These are phyloP conservation scores for Palythoa heliodiscus DNA, from an alignment of 92 coral and sea anemone genomes.

Conservation along the genomic window DNA sequence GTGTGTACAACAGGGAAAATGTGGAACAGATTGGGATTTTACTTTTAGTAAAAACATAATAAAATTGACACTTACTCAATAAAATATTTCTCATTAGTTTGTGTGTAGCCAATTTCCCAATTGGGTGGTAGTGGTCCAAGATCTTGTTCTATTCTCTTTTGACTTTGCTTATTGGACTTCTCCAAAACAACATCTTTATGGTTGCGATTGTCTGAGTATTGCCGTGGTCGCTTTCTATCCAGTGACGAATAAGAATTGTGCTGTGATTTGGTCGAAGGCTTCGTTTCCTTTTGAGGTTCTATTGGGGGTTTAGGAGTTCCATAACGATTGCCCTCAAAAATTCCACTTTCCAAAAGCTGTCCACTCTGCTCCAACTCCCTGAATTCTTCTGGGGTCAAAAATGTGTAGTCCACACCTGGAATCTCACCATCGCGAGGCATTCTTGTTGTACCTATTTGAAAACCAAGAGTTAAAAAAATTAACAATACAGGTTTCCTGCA, in stretches of 20 bases:
- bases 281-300: slow-evolving; percentile 46
- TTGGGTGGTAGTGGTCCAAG: slow-evolving; percentile 86
- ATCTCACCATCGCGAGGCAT: slow-evolving; percentile 86
- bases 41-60: not conserved
- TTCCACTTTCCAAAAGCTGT: slow-evolving; percentile 85
- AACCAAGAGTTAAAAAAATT: not conserved
- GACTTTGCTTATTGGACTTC: slow-evolving; percentile 26
- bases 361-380: slow-evolving; percentile 78
- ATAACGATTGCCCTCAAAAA: slow-evolving; percentile 89
- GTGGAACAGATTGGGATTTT: too few species aligned
- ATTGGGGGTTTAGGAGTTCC: slow-evolving; percentile 99
- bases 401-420: slow-evolving; percentile 91
- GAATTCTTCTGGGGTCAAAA: slow-evolving; percentile 81
- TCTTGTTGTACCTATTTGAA: slow-evolving; percentile 84
- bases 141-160: slow-evolving; percentile 53
- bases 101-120: slow-evolving; percentile 96
- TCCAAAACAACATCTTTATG: slow-evolving; percentile 33
- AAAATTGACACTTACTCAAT: slow-evolving; percentile 74
- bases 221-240: slow-evolving; percentile 38
- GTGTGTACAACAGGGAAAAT: too few species aligned
- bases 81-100: slow-evolving; percentile 87
- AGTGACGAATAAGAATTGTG: slow-evolving; percentile 16
- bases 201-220: slow-evolving; percentile 32
- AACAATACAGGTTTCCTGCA: too few species aligned
- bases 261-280: not conserved